Percentiles rank a stretch among this genome's conserved stretches.
Evolutionary conservation across 2,888 invertebrate species (phyloP).

Genomic region (Lepas anatifera): DNA sequence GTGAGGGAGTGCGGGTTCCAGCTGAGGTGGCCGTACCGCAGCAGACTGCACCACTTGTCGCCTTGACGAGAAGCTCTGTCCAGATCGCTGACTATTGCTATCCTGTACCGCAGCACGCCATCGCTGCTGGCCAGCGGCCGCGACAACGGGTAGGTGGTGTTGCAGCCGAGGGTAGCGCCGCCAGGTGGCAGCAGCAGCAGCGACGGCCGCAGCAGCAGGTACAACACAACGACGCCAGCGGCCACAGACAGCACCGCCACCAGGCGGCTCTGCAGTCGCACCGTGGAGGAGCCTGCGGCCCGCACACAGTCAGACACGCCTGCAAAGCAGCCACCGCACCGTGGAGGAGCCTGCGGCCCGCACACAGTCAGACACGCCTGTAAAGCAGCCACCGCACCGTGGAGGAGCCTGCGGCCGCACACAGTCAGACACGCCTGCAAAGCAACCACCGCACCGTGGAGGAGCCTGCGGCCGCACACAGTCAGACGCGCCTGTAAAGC

Average conservation of each 20-base stretch:
- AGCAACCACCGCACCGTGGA: too few relatives aligned
- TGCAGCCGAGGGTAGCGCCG: not conserved
- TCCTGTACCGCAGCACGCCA: slow-evolving; percentile 52
- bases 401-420: too few relatives aligned
- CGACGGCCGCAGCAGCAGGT: slow-evolving; percentile 36
- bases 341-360: too few relatives aligned
- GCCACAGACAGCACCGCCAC: slow-evolving; percentile 52
- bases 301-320: too few relatives aligned
- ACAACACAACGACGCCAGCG: slow-evolving; percentile 51
- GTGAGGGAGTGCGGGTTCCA: not conserved
- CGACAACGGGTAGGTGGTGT: slow-evolving; percentile 74
- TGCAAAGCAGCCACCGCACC: not conserved
- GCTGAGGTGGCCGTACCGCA: slow-evolving; percentile 40
- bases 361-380: too few relatives aligned
- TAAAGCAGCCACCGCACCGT: not conserved
- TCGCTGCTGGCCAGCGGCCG: slow-evolving; percentile 49
- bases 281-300: slow-evolving; percentile 62
- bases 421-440: too few relatives aligned
- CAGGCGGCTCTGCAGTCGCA: slow-evolving; percentile 71
- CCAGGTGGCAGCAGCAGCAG: not conserved
- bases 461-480: too few relatives aligned
- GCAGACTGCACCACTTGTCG: slow-evolving; percentile 34
- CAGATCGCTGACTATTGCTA: slow-evolving; percentile 86
- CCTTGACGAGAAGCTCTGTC: slow-evolving; percentile 57
- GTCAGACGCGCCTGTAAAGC: too few relatives aligned